These are phyloP conservation scores for Syrrhaptes paradoxus DNA, from an alignment of 2,113 vertebrate genomes.

Conservation along the genomic window DNA sequence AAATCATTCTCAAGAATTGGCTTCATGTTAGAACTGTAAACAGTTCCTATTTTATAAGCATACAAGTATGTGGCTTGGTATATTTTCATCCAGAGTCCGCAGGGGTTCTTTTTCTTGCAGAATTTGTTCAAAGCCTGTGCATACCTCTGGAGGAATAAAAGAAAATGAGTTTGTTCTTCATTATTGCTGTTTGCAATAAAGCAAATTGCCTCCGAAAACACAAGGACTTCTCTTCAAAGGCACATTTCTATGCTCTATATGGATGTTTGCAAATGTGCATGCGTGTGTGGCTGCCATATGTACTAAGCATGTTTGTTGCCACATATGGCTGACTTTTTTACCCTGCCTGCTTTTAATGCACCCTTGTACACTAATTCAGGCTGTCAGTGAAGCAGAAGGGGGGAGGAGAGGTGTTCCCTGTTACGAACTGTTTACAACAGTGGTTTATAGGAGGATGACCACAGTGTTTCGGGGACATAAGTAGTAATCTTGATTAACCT, in stretches of 20 bases:
- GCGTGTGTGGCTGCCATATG: neutral
- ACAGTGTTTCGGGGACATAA: neutral
- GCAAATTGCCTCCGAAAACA: conserved; percentile 49
- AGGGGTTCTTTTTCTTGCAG: conserved; percentile 44
- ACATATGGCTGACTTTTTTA: neutral
- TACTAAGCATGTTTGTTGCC: conserved; percentile 2
- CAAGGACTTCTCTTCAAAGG: conserved; percentile 40
- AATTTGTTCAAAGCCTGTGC: conserved; percentile 31
- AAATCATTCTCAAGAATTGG: conserved; percentile 8
- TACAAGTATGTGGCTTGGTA: conserved; percentile 59
- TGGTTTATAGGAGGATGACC: neutral
- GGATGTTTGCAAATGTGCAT: conserved; percentile 24
- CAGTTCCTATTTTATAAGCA: conserved; percentile 65
- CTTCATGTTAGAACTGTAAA: conserved; percentile 54
- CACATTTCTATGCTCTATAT: neutral
- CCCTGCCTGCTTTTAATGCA: neutral
- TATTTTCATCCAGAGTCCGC: conserved; percentile 49
- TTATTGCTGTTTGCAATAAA: conserved; percentile 43
- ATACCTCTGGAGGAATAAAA: conserved; percentile 50
- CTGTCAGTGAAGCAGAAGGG: neutral
- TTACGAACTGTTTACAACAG: conserved; percentile 17
- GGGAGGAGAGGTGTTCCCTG: conserved; percentile 3
- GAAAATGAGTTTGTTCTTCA: conserved; percentile 27
- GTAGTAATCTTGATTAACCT: conserved; percentile 47
- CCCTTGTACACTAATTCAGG: neutral